Percentiles rank a stretch among this genome's conserved stretches.
These are phyloP conservation scores for Calyptomena viridis DNA, from an alignment of 2,113 vertebrate species.

Conservation along the genomic window DNA sequence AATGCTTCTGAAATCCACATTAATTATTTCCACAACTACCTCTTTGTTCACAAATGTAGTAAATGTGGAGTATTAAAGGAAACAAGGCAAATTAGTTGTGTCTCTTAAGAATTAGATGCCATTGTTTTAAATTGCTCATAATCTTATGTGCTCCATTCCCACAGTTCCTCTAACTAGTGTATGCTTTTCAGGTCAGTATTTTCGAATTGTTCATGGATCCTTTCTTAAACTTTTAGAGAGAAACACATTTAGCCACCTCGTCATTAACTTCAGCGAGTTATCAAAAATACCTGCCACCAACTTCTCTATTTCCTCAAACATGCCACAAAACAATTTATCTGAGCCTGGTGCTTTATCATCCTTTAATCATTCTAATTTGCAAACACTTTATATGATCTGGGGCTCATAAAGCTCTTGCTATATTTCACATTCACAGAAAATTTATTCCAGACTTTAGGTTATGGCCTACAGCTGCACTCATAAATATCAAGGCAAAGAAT, in stretches of 20 bases:
- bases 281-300: background rate
- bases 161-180: background rate
- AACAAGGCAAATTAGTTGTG: background rate
- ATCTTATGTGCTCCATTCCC: background rate
- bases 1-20: background rate
- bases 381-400: conserved; percentile 51
- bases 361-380: conserved; percentile 56
- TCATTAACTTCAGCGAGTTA: background rate
- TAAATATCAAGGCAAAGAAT: conserved; percentile 58
- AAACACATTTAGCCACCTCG: background rate
- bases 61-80: background rate
- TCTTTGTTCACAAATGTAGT: background rate
- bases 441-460: conserved; percentile 62
- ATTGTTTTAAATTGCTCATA: background rate
- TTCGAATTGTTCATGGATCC: background rate
- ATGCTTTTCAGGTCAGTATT: background rate
- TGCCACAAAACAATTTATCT: conserved; percentile 6
- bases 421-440: conserved; percentile 59
- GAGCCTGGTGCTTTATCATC: conserved; percentile 30
- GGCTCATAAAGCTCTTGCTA: conserved; percentile 46
- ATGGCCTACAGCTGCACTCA: conserved; percentile 59
- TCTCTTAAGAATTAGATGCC: background rate
- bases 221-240: background rate
- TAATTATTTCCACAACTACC: background rate
- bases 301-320: conserved; percentile 2